Evolutionary conservation across 2,797 vertebrate genomes (phyloP), one percentile per base, ranked within the genome.

Genomic region (Arctocebus calabarensis): DNA sequence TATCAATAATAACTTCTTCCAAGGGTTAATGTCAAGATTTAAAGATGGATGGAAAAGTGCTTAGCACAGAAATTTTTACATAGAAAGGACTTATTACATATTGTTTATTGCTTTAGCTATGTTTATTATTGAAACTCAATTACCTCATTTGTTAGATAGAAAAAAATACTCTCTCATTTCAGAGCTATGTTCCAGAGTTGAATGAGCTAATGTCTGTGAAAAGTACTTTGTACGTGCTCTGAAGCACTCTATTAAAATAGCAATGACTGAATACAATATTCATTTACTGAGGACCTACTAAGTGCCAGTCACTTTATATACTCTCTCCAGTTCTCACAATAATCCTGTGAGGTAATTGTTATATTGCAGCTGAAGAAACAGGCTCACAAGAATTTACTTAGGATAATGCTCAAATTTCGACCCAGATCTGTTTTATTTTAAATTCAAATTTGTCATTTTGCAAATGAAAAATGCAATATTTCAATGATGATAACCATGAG

Each of bases 371-470:
- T 64, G 61, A 94, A 74, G 48, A 52, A 91, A 71, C 5, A 70
- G 37, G n/a, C 11, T 81, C 92, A 66, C 29, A 84, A 87, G 78
- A 84, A 90, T 82, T 93, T 92, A 34, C 70, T n/a, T 29, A 25
- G 70, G 71, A 68, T 94, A 61, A 8, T 40, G 34, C 71, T 87
- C 34, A 90, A 57, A 52, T 73, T 87, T 89, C 89, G 64, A 29
- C n/a, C 57, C 19, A 61, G 78, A 37, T 78, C 43, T 90, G 59
- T 84, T 92, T 88, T 52, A 52, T 91, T 45, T 89, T 7, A 32
- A 79, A 84, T 88, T 81, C 73, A 70, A 8, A 61, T 37, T 43
- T 17, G 1, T 10, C 55, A 62, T 93, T 94, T 68, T 93, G 12
- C 14, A 40, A 25, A 73, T 52, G 48, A 52, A 14, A 52, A 52